Percentiles rank a stretch among this genome's conserved stretches.
Conservation (phyloP, 2,888 invertebrate genomes). For the Lepidonotus clava region DNA sequence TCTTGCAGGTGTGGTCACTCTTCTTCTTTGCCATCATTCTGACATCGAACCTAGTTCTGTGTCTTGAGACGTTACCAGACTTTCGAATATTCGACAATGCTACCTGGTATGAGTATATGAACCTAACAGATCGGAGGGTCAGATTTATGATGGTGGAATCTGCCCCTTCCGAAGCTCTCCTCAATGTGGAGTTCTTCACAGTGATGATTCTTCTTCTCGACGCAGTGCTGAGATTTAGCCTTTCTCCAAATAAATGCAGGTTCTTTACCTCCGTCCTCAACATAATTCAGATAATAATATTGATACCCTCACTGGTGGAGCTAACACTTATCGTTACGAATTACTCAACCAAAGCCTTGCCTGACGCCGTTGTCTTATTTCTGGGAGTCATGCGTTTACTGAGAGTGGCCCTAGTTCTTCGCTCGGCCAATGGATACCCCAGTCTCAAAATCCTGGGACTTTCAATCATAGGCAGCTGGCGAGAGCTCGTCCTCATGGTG, state of each 20-base stretch:
- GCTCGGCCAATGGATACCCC: not conserved
- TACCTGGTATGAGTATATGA: not conserved
- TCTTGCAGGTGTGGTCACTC: constrained; percentile 25
- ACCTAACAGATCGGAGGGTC: constrained; percentile 7
- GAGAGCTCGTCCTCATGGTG: constrained; percentile 27
- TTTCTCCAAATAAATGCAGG: not conserved
- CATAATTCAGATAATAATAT: not conserved
- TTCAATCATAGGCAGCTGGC: constrained; percentile 13
- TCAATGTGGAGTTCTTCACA: constrained; percentile 10
- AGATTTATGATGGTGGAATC: not conserved
- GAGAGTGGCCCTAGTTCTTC: constrained; percentile 1
- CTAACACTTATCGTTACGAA: not conserved
- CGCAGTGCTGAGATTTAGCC: not conserved
- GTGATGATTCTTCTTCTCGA: not conserved
- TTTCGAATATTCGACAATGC: not conserved
- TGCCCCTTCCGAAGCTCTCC: not conserved
- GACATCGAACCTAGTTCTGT: not conserved
- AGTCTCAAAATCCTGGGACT: constrained; percentile 36
- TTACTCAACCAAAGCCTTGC: not conserved
- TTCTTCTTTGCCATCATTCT: constrained; percentile 25
- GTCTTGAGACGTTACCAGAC: constrained; percentile 38
- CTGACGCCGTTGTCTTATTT: not conserved
- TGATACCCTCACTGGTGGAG: constrained; percentile 25
- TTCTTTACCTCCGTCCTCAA: not conserved
- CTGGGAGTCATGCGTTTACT: constrained; percentile 12